Percentiles rank a stretch among this genome's conserved stretches.
These are phyloP conservation scores for Colaptes auratus DNA, from an alignment of 2,113 vertebrate species.

Conservation along the genomic window DNA sequence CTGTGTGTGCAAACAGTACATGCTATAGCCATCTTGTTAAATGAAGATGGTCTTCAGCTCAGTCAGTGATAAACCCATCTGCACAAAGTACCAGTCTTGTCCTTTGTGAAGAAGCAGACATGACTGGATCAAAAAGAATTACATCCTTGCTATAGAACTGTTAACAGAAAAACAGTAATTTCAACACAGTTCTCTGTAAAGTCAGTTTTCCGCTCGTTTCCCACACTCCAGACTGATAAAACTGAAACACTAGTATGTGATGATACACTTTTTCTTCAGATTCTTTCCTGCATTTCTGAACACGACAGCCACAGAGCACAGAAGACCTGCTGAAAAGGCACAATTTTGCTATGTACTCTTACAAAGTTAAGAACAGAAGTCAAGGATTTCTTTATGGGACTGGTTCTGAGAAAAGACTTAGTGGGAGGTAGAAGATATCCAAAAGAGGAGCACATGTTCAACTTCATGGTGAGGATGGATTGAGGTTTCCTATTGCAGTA, in stretches of 20 bases:
- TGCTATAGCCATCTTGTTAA: background rate
- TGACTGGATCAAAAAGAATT: background rate
- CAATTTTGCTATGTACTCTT: background rate
- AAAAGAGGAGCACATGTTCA: background rate
- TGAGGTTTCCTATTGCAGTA: background rate
- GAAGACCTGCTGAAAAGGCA: background rate
- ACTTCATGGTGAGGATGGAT: background rate
- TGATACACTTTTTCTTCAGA: background rate
- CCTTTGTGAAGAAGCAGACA: background rate
- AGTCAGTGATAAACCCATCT: background rate
- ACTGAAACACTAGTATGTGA: background rate
- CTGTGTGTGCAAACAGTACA: background rate
- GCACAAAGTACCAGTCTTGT: background rate
- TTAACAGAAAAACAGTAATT: background rate
- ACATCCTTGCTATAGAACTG: background rate
- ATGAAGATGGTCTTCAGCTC: rapidly evolving
- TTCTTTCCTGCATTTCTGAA: background rate
- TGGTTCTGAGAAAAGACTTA: background rate
- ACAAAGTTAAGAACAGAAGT: background rate
- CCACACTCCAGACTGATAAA: background rate
- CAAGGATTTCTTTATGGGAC: background rate
- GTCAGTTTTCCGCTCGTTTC: background rate
- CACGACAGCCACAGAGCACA: background rate
- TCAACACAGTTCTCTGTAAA: background rate
- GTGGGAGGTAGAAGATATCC: background rate